phyloP scores from a whole-genome alignment of 1,140 invertebrate genomes.

The Anoplophora glabripennis region DNA sequence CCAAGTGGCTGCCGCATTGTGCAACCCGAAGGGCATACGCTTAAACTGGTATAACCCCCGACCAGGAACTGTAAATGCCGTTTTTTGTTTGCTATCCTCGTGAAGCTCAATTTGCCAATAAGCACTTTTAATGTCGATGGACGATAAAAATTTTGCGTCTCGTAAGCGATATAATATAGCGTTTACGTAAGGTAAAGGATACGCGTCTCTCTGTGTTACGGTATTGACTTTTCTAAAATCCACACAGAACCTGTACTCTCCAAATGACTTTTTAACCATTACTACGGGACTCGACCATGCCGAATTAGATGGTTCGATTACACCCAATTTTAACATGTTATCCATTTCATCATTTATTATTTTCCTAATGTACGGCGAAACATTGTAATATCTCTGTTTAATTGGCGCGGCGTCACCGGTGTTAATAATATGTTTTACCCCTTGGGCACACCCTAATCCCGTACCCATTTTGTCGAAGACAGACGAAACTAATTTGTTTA shows the following conservation, averaged over 20 bases:
- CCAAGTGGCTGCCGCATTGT: too few relatives aligned
- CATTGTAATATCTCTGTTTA: not conserved
- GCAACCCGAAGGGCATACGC: too few relatives aligned
- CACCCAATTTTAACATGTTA: slow-evolving; percentile 1
- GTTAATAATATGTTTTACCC: not conserved
- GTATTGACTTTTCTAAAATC: slow-evolving; percentile 36
- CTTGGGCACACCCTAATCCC: not conserved
- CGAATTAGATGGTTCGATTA: slow-evolving; percentile 27
- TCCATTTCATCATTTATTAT: not conserved
- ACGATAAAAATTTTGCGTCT: slow-evolving; percentile 1
- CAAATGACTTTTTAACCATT: slow-evolving; percentile 29
- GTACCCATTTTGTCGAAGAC: not conserved
- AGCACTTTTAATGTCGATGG: not conserved
- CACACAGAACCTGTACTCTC: slow-evolving; percentile 21
- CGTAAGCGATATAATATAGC: slow-evolving; percentile 39
- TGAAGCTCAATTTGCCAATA: slow-evolving; percentile 3
- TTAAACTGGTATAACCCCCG: too few relatives aligned
- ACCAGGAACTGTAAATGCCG: slow-evolving; percentile 37
- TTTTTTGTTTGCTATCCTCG: not conserved
- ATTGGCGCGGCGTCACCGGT: not conserved
- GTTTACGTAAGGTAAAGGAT: slow-evolving; percentile 34
- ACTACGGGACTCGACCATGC: too few relatives aligned
- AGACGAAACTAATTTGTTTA: too few relatives aligned
- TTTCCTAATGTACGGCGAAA: not conserved
- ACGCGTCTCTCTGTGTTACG: slow-evolving; percentile 33